phyloP scores from a whole-genome alignment of 2,113 vertebrate genomes.

The Carassius gibelio region DNA sequence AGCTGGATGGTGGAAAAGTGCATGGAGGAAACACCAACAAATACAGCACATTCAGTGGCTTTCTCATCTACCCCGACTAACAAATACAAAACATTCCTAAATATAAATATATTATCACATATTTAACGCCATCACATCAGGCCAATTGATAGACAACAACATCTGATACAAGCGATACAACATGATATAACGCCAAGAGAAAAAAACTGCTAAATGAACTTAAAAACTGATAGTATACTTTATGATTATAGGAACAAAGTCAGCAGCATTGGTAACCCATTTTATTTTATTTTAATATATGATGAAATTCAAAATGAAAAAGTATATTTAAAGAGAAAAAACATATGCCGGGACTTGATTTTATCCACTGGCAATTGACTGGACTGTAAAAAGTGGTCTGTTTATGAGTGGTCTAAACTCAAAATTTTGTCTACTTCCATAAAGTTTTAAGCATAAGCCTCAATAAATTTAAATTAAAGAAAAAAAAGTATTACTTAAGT shows the following conservation, averaged over 20 bases:
- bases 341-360: background rate
- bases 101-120: constrained; percentile 13
- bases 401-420: background rate
- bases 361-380: background rate
- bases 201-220: background rate
- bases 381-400: background rate
- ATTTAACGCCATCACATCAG: constrained; percentile 4
- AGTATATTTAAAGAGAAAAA: background rate
- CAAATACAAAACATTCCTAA: constrained; percentile 21
- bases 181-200: background rate
- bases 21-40: constrained; percentile 94
- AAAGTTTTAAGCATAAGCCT: background rate
- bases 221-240: background rate
- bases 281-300: background rate
- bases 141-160: background rate
- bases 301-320: background rate
- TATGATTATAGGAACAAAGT: background rate
- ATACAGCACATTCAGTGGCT: constrained; percentile 94
- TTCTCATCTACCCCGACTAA: constrained; percentile 90
- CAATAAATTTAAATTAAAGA: background rate
- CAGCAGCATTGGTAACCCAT: background rate
- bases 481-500: background rate
- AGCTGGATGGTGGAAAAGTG: constrained; percentile 90
- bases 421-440: background rate
- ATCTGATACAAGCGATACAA: background rate